Conservation (phyloP, 2,113 vertebrate genomes). For the Aptenodytes patagonicus region DNA sequence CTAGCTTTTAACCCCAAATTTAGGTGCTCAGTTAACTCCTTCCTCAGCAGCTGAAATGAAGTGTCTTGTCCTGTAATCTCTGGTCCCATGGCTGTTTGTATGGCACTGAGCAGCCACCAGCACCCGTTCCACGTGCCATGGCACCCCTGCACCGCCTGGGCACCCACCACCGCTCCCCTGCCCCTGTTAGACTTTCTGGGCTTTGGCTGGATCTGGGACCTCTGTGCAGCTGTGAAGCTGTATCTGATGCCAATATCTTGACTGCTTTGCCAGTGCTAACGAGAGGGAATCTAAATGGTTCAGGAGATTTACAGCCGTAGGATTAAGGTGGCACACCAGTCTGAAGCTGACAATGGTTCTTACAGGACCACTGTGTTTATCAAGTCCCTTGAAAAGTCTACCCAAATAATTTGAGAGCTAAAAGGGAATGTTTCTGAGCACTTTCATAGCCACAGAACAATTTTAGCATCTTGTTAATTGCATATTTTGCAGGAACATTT, state of each 20-base stretch:
- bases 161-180: neutral
- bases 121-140: fast-evolving
- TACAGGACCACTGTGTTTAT: neutral
- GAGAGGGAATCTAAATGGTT: neutral
- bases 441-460: neutral
- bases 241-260: neutral
- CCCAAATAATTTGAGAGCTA: constrained; percentile 28
- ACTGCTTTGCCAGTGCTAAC: neutral
- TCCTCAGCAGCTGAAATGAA: neutral
- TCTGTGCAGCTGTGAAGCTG: neutral
- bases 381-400: neutral
- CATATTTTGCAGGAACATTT: constrained; percentile 44
- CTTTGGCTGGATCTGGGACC: neutral
- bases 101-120: neutral
- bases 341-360: neutral
- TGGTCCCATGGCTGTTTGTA: neutral
- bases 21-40: neutral
- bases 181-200: neutral
- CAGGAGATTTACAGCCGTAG: neutral
- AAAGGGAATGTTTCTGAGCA: constrained; percentile 22
- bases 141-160: neutral
- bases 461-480: constrained; percentile 46
- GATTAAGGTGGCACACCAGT: neutral
- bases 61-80: neutral
- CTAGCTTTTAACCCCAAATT: neutral